Base-by-base conservation (phyloP, 1,140 invertebrate species). In the Aporrectodea caliginosa region DNA sequence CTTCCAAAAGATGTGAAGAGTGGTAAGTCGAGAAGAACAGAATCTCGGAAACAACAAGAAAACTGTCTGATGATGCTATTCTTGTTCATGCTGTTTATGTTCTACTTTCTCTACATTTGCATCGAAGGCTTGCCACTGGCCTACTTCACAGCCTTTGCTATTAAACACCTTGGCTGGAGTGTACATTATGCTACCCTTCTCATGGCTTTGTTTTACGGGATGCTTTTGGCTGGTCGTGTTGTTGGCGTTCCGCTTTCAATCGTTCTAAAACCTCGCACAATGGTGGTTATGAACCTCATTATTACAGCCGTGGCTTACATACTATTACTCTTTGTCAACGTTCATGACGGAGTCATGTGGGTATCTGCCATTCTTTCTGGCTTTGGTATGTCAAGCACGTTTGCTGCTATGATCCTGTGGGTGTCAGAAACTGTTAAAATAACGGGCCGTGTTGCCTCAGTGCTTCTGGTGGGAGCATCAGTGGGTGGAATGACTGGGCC, bases 321-420 rank as follows among this genome's bases (percentile, higher is more conserved):
- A 27, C 29, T 29, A 16, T 14, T 76, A 14, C 35, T 76, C 1
- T 30, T 76, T 12, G 34, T 68, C 6, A 35, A 35, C n/a, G 43
- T 1, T 22, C 43, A 16, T 29, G 32, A 1, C 0, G 16, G 27
- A n/a, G 29, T 76, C 30, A 35, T 35, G 1, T 76, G 75, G 75
- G 31, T 68, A 2, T 12, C 33, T 1, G 75, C 29, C 12, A 43
- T 35, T 1, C 16, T 76, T 32, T 32, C 75, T 22, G 75, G 75
- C 33, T 68, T 43, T 43, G 75, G 75, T 12, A 35, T 76, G 12
- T 76, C 75, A 58, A 76, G 27, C 31, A 76, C 75, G 16, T 76
- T 76, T 76, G 32, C 75, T 2, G 16, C 75, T 2, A 76, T 30
- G 33, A 35, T 76, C 29, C 75, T 76, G 1, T 76, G 75, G 75